A percentile compares a stretch with the other conserved stretches of the same genome.
Conservation (phyloP, 1,140 invertebrate species). For the Coptotermes formosanus region DNA sequence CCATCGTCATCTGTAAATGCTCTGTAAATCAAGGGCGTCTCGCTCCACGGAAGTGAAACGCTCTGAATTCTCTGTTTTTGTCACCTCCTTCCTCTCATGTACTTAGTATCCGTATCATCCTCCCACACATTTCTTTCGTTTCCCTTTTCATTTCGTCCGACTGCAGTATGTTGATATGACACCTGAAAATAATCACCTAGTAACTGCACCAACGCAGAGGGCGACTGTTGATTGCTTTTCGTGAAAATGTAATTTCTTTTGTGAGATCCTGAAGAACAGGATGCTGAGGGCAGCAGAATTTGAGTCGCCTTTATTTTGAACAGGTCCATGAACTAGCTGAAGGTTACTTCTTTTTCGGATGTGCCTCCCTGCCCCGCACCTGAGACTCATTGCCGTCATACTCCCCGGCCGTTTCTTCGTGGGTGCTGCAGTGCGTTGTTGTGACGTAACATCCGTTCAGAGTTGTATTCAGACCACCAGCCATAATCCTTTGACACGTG, state of each 20-base stretch:
- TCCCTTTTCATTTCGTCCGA: not conserved
- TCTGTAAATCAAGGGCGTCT: not conserved
- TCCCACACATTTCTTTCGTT: not conserved
- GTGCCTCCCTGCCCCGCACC: not conserved
- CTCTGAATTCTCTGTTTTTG: not conserved
- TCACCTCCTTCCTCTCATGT: not conserved
- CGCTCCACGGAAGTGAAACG: constrained; percentile 4
- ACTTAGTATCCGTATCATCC: not conserved
- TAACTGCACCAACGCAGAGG: not conserved
- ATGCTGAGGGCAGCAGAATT: not conserved
- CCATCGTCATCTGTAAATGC: not conserved
- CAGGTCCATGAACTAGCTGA: not conserved
- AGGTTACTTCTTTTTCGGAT: not conserved
- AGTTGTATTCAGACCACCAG: too few species aligned
- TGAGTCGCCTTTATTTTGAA: not conserved
- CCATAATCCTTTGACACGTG: too few species aligned
- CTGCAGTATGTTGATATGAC: not conserved
- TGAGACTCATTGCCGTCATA: not conserved
- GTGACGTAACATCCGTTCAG: too few species aligned
- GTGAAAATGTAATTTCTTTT: not conserved
- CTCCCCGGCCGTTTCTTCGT: not conserved
- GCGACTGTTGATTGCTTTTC: not conserved
- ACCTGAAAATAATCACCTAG: not conserved
- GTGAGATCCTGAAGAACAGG: not conserved
- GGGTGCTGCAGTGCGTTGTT: not conserved